Evolutionary conservation across 2,113 vertebrate genomes (phyloP), one percentile per base, ranked within the genome.

Genomic region (Anguilla japonica): DNA sequence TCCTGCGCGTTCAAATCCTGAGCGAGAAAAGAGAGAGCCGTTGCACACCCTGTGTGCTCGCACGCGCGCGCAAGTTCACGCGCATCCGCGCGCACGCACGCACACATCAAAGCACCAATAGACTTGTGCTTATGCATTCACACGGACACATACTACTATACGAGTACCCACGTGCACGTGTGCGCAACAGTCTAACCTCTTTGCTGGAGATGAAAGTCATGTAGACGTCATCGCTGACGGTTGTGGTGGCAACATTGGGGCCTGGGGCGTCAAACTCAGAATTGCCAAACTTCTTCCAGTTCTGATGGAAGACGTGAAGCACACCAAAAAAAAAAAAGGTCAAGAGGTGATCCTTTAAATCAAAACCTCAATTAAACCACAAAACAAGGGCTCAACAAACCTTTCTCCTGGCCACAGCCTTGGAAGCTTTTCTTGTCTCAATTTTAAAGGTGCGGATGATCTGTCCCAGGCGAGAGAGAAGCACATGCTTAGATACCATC

Each of bases 121-220:
- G 8, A 2, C 43, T 46, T 46, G 43, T 46, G 43, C 43, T 4
- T 46, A 46, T 9, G n/a, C 20, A 29, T n/a, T n/a, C 71, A 29
- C 26, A 8, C 26, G 20, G 22, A n/a, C 63, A n/a, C 63, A n/a
- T 22, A n/a, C 18, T 22, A 8, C 41, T 3, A 71, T 15, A 71
- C 40, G 1, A 11, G 26, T 41, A 63, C 43, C n/a, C 41, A 50
- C 41, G 53, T 2, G 41, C 39, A 80, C 16, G 22, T 34, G 34
- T 71, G 1, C 11, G n/a, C 5, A 46, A 3, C 2, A 15, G 22
- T 40, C 91, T 88, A 79, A 97, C 98, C 97, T 99, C 98, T 92
- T 98, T 99, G 95, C 96, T 99, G 91, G 98, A 98, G 90, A 99
- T 98, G 91, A 99, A 99, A 1, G 97, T 98, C 98, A 99, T 99